Evolutionary conservation across 64 coral and sea anemone genomes (phyloP), one percentile per base, ranked within the genome.

Genomic region (Stichodactyla helianthus): DNA sequence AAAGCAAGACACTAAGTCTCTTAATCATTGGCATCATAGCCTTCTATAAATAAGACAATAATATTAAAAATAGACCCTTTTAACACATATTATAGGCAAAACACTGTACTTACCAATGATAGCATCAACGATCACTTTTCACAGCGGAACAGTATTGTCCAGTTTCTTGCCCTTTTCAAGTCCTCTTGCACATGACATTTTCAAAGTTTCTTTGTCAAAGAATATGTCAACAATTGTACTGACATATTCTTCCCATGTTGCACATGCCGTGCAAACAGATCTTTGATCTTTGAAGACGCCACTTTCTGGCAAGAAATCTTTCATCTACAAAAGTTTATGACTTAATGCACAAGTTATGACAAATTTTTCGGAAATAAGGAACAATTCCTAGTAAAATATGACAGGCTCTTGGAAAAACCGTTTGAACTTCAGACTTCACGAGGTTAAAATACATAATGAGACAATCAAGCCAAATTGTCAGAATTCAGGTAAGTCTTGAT

Each of bases 251-350:
- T 88, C 52, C 53, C 87, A 88, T 61, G 71, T 88, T 22, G 74
- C 56, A 59, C 76, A 44, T 53, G 52, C 55, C 25, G 87, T 50
- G 50, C 87, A 82, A 13, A 88, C 35, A 4, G 55, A 82, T 15
- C 77, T 23, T 81, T 88, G 77, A 28, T 52, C 50, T 57, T 10
- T 79, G 55, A 79, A 88, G 52, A 88, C 54, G 10, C 87, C 87
- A 88, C 86, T 88, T 23, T 76, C 87, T 50, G 77, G 71, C 23
- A 79, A 88, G 87, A 88, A 88, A 35, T 88, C 71, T 88, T 88
- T 77, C 71, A 55, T 87, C 53, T 53, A 51, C 77, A 88, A n/a
- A n/a, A n/a, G n/a, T n/a, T n/a, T 57, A 57, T 57, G 13, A 57
- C 13, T 57, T 57, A 57, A n/a, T 23, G 55, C 55, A 57, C 6